Conservation (phyloP, 2,888 invertebrate genomes). For the Zele albiditarsus region DNA sequence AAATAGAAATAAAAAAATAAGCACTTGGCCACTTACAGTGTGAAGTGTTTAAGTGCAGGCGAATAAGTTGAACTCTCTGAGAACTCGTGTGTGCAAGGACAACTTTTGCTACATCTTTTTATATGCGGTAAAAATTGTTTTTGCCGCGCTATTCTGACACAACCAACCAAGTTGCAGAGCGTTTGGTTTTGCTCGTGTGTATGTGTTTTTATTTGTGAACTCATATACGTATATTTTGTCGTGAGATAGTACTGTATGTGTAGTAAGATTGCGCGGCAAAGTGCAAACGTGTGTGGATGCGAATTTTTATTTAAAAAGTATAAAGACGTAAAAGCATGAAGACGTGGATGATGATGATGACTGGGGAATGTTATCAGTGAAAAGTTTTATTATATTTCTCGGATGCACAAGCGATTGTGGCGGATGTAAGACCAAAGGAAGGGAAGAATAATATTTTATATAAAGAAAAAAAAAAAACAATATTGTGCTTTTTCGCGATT, state of each 20-base stretch:
- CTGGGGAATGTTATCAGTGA: neutral
- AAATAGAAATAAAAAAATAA: neutral
- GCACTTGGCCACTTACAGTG: neutral
- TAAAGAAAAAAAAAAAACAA: too few relatives aligned
- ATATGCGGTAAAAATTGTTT: conserved; percentile 1
- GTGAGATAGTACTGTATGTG: neutral
- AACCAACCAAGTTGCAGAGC: neutral
- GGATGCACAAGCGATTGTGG: neutral
- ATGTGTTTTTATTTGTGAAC: too few relatives aligned
- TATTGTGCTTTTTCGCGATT: too few relatives aligned
- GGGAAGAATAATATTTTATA: too few relatives aligned
- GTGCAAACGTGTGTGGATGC: neutral
- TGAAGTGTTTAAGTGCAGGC: conserved; percentile 3
- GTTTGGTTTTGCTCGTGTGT: too few relatives aligned
- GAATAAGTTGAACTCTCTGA: conserved; percentile 19
- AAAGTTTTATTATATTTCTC: neutral
- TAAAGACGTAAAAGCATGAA: neutral
- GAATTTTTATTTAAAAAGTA: neutral
- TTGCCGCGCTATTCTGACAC: neutral
- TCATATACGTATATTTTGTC: neutral
- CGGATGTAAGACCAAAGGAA: too few relatives aligned
- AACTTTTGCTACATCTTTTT: neutral
- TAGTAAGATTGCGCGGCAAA: neutral
- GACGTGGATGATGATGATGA: neutral
- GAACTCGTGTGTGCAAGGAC: neutral